Percentiles rank a stretch among this genome's conserved stretches.
These are phyloP conservation scores for Heteromyza rotundicornis DNA, from an alignment of 2,888 invertebrate species.

Conservation along the genomic window DNA sequence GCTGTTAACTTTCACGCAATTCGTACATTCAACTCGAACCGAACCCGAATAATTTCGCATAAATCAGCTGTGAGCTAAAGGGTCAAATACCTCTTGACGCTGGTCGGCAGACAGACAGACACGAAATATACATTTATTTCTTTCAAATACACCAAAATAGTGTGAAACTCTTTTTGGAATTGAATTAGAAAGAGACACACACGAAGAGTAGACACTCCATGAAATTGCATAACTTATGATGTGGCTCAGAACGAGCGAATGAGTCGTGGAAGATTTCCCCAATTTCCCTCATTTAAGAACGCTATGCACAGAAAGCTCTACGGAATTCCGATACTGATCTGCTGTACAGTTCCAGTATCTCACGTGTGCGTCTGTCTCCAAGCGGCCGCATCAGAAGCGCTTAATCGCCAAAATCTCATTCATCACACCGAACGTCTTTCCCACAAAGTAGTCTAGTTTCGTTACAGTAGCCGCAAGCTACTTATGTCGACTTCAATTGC, in stretches of 20 bases:
- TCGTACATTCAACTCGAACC: slow-evolving; percentile 49
- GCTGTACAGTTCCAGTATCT: neutral
- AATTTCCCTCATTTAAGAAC: too few species aligned
- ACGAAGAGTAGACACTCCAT: neutral
- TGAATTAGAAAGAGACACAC: neutral
- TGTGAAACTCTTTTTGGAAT: neutral
- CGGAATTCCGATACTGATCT: neutral
- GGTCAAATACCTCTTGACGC: slow-evolving; percentile 50
- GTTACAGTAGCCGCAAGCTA: slow-evolving; percentile 6
- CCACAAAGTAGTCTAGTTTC: slow-evolving; percentile 7
- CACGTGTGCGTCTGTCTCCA: neutral
- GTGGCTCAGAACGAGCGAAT: neutral
- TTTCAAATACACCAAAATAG: too few species aligned
- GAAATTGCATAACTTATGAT: neutral
- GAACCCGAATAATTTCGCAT: slow-evolving; percentile 49
- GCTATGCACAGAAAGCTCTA: too few species aligned
- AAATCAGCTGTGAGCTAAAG: slow-evolving; percentile 54
- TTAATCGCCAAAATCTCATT: slow-evolving; percentile 8
- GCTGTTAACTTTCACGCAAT: slow-evolving; percentile 50
- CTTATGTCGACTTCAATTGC: neutral
- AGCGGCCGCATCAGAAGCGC: neutral
- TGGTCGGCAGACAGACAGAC: too few species aligned
- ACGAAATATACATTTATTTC: too few species aligned
- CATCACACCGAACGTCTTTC: slow-evolving; percentile 10
- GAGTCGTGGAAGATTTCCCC: neutral